A percentile compares a stretch with the other conserved stretches of the same genome.
phyloP scores from a whole-genome alignment of 30 jellyfish, hydroid and myxozoan species.

The Rhopilema esculentum region DNA sequence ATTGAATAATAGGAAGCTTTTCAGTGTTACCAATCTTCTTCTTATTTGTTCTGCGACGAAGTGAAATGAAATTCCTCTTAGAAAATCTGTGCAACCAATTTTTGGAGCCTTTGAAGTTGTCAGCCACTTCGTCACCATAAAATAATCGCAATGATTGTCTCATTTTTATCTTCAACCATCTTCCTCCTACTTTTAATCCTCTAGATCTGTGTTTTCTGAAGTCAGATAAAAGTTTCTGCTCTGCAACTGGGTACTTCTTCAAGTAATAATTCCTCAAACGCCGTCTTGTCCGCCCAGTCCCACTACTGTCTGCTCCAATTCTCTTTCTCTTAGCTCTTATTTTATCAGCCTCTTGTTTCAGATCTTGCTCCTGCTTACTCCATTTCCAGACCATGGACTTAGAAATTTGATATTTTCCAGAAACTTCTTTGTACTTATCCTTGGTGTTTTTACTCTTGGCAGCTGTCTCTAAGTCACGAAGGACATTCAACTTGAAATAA shows the following conservation, averaged over 20 bases:
- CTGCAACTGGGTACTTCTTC: constrained; percentile 44
- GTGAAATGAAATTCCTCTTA: constrained; percentile 31
- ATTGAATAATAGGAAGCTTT: constrained; percentile 33
- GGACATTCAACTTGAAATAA: constrained; percentile 32
- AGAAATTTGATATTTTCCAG: constrained; percentile 40
- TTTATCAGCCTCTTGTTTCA: constrained; percentile 49
- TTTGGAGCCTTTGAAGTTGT: constrained; percentile 46
- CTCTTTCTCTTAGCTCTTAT: constrained; percentile 52
- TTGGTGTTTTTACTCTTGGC: constrained; percentile 39
- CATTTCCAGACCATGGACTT: constrained; percentile 61
- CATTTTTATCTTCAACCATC: constrained; percentile 49
- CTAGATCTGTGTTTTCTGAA: constrained; percentile 41
- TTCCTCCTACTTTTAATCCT: too few relatives aligned
- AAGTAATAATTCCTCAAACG: constrained; percentile 41
- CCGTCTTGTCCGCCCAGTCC: constrained; percentile 38
- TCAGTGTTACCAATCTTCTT: constrained; percentile 36
- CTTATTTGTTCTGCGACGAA: constrained; percentile 53
- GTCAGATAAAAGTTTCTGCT: constrained; percentile 30
- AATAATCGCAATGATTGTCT: constrained; percentile 42
- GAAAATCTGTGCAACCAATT: constrained; percentile 32
- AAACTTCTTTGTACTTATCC: constrained; percentile 42
- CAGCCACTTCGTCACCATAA: constrained; percentile 55
- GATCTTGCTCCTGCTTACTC: constrained; percentile 56
- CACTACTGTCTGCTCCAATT: constrained; percentile 45
- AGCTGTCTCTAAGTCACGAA: constrained; percentile 39